phyloP scores from a whole-genome alignment of 2,797 vertebrate genomes.

The Babyrousa celebensis region DNA sequence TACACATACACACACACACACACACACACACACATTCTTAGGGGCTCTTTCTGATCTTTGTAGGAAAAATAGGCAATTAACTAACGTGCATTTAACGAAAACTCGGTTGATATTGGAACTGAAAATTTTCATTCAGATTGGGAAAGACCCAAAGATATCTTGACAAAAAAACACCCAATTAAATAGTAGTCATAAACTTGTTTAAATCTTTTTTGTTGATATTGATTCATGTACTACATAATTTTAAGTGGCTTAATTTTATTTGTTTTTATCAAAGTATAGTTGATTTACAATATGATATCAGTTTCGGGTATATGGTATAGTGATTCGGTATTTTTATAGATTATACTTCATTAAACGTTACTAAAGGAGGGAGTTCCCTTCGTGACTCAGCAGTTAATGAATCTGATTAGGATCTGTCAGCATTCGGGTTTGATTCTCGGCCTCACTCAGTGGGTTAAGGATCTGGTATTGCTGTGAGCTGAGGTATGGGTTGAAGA shows the following conservation, averaged over 20 bases:
- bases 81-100: background rate
- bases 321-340: background rate
- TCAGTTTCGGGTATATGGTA: background rate
- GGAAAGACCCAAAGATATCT: constrained; percentile 29
- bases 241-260: background rate
- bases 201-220: constrained; percentile 34
- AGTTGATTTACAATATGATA: background rate
- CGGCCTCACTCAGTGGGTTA: no score
- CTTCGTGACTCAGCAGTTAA: no score
- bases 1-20: no score
- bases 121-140: constrained; percentile 1
- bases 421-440: no score
- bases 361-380: background rate
- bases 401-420: no score
- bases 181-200: background rate
- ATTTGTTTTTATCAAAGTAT: background rate
- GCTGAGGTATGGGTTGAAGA: no score
- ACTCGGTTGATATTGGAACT: constrained; percentile 16
- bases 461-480: no score
- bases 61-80: constrained; percentile 52
- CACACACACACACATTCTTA: background rate
- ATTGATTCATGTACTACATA: background rate
- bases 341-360: background rate
- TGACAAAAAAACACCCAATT: background rate
- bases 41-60: background rate